Percentiles rank a stretch among this genome's conserved stretches.
These are phyloP conservation scores for Decapterus maruadsi DNA, from an alignment of 2,797 vertebrate genomes.

Conservation along the genomic window DNA sequence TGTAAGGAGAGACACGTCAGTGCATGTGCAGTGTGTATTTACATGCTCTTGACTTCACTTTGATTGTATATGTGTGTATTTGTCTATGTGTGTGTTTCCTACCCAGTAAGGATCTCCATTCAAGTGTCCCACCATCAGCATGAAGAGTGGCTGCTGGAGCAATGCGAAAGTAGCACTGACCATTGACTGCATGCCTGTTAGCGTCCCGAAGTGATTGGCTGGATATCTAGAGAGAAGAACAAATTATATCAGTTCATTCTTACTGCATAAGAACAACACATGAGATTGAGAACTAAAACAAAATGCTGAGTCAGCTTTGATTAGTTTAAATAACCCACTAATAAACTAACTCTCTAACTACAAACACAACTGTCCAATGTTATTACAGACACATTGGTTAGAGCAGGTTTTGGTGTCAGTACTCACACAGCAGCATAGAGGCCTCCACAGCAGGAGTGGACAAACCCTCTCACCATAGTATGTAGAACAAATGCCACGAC, in stretches of 20 bases:
- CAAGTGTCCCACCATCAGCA: slow-evolving; percentile 86
- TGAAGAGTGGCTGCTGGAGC: slow-evolving; percentile 91
- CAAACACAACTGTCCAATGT: neutral
- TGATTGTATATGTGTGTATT: slow-evolving; percentile 1
- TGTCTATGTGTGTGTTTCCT: slow-evolving; percentile 42
- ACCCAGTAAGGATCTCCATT: slow-evolving; percentile 91
- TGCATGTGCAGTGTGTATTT: slow-evolving; percentile 6
- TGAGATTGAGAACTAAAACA: too few relatives aligned
- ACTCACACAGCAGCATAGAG: slow-evolving; percentile 94
- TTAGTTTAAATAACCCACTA: too few relatives aligned
- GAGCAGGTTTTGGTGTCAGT: neutral
- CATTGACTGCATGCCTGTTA: slow-evolving; percentile 92
- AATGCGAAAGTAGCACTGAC: slow-evolving; percentile 90
- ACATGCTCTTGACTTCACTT: neutral
- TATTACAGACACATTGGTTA: neutral
- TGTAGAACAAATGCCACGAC: slow-evolving; percentile 89
- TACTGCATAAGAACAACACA: neutral
- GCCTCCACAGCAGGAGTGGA: slow-evolving; percentile 92
- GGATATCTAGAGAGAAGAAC: slow-evolving; percentile 83
- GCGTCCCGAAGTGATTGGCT: slow-evolving; percentile 90
- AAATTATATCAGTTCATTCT: neutral
- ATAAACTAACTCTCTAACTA: neutral
- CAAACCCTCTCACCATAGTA: slow-evolving; percentile 91
- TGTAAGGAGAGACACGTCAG: slow-evolving; percentile 43
- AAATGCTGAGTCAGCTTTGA: too few relatives aligned